A percentile compares a stretch with the other conserved stretches of the same genome.
These are phyloP conservation scores for Myotis planiceps DNA, from an alignment of 2,797 vertebrate species.

Conservation along the genomic window DNA sequence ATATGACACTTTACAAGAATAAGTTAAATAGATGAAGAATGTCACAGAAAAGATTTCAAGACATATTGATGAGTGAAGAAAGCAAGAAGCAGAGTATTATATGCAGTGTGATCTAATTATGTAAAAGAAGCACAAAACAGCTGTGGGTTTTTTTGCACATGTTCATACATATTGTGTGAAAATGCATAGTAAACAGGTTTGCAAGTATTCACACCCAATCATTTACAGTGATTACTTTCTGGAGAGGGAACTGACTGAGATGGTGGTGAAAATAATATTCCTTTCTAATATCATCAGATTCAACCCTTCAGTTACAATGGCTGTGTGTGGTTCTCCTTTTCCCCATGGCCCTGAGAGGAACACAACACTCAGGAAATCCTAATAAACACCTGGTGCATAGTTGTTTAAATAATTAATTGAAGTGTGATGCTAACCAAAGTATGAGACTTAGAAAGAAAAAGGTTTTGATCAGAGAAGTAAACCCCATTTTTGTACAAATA, in stretches of 20 bases:
- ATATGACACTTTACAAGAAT: background rate
- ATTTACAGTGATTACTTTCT: background rate
- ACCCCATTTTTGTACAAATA: background rate
- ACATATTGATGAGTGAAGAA: background rate
- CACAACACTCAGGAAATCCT: background rate
- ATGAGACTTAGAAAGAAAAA: background rate
- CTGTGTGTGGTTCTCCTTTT: background rate
- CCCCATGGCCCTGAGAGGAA: background rate
- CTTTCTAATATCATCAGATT: background rate
- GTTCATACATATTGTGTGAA: background rate
- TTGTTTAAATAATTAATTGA: background rate
- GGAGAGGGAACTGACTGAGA: background rate
- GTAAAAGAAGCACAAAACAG: background rate
- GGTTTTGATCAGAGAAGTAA: background rate
- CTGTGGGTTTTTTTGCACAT: background rate
- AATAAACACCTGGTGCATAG: background rate
- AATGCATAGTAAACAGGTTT: background rate
- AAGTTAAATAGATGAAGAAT: background rate
- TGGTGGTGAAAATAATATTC: background rate
- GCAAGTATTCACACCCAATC: background rate
- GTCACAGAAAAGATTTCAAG: background rate
- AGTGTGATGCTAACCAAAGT: background rate
- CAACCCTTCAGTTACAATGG: background rate
- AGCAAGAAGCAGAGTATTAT: background rate
- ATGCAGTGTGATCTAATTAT: background rate